Base-by-base conservation (phyloP, 2,113 vertebrate genomes). In the Eulemur macaco region DNA sequence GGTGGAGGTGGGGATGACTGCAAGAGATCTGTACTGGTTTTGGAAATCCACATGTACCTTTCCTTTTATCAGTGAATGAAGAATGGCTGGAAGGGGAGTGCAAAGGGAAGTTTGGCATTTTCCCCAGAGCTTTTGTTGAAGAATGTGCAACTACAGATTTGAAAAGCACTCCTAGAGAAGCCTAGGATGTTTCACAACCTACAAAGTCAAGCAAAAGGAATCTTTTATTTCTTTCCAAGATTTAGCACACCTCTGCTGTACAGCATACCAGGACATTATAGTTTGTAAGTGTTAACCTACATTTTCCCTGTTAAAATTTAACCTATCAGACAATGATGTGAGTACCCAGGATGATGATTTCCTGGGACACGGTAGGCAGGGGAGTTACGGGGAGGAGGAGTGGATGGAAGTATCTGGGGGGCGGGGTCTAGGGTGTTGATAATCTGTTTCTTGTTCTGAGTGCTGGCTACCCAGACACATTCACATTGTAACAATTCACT, bases 1-100 rank as follows among this genome's bases (percentile, higher is more conserved):
- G 52, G 39, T n/a, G n/a, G 37, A 18, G 17, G 52, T 18, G n/a
- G 18, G 39, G 34, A n/a, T 63, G n/a, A 21, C 10, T 1, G 34
- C 27, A 21, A 17, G 31, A 56, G 27, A 17, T 37, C 45, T 8
- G 0, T 6, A 8, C 10, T 83, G 21, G 74, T 82, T 68, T 45
- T 39, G 74, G 15, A 95, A 77, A 91, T 2, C 0, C 0, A 25
- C 39, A 7, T 74, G 0, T 6, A 39, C 78, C 89, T 97, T 98
- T 11, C 81, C 69, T 97, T 98, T 97, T 96, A 84, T 95, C 42
- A 99, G 99, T 99, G 83, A 99, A 99, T 83, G 98, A 99, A 96
- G 99, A 99, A 6, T 99, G 99, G 99, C 86, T 99, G 8, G 99
- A 99, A 98, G 99, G 99, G 5, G 95, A 99, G 58, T 99, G 99